phyloP scores from a whole-genome alignment of 2,113 vertebrate species.

The Muscicapa adusta region DNA sequence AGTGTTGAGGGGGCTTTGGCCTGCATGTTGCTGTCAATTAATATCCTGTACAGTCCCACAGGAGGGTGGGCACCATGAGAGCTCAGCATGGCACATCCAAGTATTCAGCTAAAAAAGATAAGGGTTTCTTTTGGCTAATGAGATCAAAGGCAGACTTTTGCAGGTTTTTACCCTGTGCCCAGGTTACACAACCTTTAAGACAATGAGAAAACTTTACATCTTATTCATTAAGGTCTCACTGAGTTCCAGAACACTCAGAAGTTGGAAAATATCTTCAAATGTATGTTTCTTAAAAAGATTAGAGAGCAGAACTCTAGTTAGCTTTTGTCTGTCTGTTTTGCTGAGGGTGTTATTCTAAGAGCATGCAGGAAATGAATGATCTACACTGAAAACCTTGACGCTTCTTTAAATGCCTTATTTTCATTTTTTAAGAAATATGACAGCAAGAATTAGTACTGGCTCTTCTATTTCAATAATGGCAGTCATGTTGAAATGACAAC shows the following conservation, averaged over 20 bases:
- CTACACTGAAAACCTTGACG: constrained; percentile 78
- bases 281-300: constrained; percentile 79
- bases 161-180: neutral
- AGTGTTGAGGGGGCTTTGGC: neutral
- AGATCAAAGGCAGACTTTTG: neutral
- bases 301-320: constrained; percentile 76
- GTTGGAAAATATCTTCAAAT: constrained; percentile 64
- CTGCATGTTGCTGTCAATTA: neutral
- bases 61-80: neutral
- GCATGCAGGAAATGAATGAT: constrained; percentile 73
- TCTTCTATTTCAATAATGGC: constrained; percentile 78
- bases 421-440: constrained; percentile 75
- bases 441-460: constrained; percentile 77
- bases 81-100: neutral
- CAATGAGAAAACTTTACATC: neutral
- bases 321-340: constrained; percentile 79
- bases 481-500: constrained; percentile 78
- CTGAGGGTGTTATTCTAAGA: constrained; percentile 72
- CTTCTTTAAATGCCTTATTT: constrained; percentile 77
- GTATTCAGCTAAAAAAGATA: neutral
- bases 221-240: neutral
- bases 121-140: neutral
- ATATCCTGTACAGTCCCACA: neutral
- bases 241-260: constrained; percentile 62
- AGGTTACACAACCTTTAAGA: neutral